Evolutionary conservation across 1,140 invertebrate species (phyloP), one percentile per base, ranked within the genome.

Genomic region (Ceratoteleas bidentatus): DNA sequence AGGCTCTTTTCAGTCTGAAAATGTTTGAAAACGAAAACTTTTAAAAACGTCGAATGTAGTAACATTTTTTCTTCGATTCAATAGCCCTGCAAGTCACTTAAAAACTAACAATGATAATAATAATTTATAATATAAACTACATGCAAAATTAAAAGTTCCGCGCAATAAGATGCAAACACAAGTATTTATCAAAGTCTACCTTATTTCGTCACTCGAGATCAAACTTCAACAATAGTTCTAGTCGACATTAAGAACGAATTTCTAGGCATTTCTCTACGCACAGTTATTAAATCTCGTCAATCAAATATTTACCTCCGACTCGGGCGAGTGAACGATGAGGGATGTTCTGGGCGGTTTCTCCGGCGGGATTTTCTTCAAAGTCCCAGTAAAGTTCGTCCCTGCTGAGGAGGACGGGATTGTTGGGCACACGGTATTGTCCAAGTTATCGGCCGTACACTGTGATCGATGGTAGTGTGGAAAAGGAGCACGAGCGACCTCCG

Each of bases 321-420:
- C 91, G 10, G 90, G 90, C 6, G 89, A 90, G 53, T 91, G 90
- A 60, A 90, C 85, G 79, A 90, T 91, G 47, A 90, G 86, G 0
- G 90, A 91, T 1, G 90, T 91, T 77, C 91, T 89, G n/a, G 91
- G 91, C 36, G 91, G 91, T 65, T 92, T 92, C 65, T 92, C 91
- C 0, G 91, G 91, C 5, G 91, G 90, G 32, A 92, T 86, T 53
- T 91, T 92, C 82, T 91, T 92, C 65, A 92, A 68, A 0, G 90
- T 91, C 4, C 90, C 90, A 3, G 90, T 88, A 62, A 91, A 88
- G 24, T 86, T 87, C 0, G 81, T 33, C 54, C 54, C 47, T 47
- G 43, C 34, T 0, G 79, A 66, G 16, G 85, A 65, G 6, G 85
- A 53, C 2, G 65, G 38, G 58, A 79, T 77, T 15, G 86, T 75